phyloP scores from a whole-genome alignment of 2,797 vertebrate species.

The Danio jaintianensis region DNA sequence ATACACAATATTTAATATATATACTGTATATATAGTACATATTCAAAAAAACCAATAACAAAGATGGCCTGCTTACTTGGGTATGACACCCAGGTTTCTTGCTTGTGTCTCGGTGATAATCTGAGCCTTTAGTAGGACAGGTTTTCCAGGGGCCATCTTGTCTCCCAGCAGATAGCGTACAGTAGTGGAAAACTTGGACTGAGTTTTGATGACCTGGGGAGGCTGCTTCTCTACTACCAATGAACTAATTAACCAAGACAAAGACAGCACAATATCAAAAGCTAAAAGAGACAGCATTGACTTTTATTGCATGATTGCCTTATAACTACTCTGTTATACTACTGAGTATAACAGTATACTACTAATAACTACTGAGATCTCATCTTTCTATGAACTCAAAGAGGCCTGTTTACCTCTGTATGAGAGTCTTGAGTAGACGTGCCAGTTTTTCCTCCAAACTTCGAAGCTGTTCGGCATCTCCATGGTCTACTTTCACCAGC shows the following conservation, averaged over 20 bases:
- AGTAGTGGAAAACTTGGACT: slow-evolving; percentile 93
- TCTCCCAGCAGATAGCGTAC: slow-evolving; percentile 92
- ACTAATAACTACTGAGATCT: not conserved
- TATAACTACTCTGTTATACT: not conserved
- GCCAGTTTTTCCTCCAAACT: slow-evolving; percentile 79
- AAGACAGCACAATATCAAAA: slow-evolving; percentile 15
- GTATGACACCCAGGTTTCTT: slow-evolving; percentile 78
- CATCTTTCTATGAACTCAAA: not conserved
- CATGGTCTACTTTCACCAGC: slow-evolving; percentile 72
- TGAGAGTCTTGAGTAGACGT: slow-evolving; percentile 77
- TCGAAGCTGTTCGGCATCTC: slow-evolving; percentile 71
- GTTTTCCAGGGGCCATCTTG: slow-evolving; percentile 82
- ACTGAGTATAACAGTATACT: too few species aligned
- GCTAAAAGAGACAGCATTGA: not conserved
- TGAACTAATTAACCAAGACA: slow-evolving; percentile 76
- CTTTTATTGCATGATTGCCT: not conserved
- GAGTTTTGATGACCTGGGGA: slow-evolving; percentile 97
- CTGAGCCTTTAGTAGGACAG: slow-evolving; percentile 86
- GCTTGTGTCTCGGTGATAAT: slow-evolving; percentile 95
- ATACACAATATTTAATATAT: too few species aligned
- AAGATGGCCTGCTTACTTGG: slow-evolving; percentile 68
- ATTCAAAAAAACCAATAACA: too few species aligned
- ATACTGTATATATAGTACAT: too few species aligned
- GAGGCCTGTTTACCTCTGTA: slow-evolving; percentile 82
- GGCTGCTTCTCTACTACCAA: slow-evolving; percentile 95